A percentile compares a stretch with the other conserved stretches of the same genome.
Conservation (phyloP, 2,113 vertebrate species). For the Eira barbara region DNA sequence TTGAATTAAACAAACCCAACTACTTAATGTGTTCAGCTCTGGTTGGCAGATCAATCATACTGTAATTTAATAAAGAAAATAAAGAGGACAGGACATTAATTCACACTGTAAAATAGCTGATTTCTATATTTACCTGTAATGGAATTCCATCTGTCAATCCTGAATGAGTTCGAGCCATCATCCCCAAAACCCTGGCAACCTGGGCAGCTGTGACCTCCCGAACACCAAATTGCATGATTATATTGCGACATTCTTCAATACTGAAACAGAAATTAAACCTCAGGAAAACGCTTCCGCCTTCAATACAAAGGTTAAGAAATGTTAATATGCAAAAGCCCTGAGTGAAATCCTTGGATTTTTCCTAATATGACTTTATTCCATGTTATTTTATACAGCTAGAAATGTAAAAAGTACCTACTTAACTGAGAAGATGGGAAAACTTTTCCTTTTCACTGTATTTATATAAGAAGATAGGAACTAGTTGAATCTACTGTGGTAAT, state of each 20-base stretch:
- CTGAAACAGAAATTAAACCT: conserved; percentile 80
- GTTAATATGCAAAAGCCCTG: neutral
- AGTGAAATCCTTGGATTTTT: neutral
- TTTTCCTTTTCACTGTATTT: neutral
- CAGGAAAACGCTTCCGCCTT: neutral
- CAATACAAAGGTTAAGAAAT: neutral
- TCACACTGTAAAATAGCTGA: neutral
- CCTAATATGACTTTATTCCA: neutral
- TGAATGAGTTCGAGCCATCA: conserved; percentile 99
- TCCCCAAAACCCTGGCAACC: conserved; percentile 97
- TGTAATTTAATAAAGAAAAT: conserved; percentile 1
- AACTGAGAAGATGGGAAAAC: neutral
- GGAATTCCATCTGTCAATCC: conserved; percentile 96
- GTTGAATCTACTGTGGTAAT: neutral
- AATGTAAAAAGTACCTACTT: neutral
- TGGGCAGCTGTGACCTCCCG: conserved; percentile 98
- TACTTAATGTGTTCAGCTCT: neutral
- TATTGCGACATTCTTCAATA: conserved; percentile 97
- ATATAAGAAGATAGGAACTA: neutral
- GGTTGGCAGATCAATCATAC: neutral
- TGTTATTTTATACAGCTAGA: neutral
- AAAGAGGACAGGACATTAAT: neutral
- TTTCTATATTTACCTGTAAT: conserved; percentile 88
- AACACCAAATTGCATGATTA: conserved; percentile 97
- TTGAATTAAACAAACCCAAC: conserved; percentile 38